Percentiles rank a stretch among this genome's conserved stretches.
Conservation (phyloP, 2,113 vertebrate genomes). For the Lamprologus speciosus region DNA sequence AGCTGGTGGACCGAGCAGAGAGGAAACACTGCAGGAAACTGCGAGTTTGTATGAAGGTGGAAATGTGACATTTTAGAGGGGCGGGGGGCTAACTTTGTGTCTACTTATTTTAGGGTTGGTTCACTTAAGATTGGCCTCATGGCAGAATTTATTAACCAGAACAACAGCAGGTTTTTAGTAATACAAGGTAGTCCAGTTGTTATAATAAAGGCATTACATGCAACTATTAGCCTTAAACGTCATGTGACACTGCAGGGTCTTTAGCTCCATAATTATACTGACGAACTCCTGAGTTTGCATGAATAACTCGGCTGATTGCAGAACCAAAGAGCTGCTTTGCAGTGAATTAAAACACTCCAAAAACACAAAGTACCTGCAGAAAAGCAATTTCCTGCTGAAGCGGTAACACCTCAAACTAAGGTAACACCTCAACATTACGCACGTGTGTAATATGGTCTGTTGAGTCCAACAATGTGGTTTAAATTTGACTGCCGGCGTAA, state of each 20-base stretch:
- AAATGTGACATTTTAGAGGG: not conserved
- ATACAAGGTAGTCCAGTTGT: rapidly evolving
- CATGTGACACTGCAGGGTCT: not conserved
- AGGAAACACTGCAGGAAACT: not conserved
- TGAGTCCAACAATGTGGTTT: not conserved
- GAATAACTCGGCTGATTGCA: not conserved
- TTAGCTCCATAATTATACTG: not conserved
- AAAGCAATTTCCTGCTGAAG: constrained; percentile 50
- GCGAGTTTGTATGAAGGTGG: not conserved
- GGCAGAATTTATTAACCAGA: not conserved
- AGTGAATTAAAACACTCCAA: not conserved
- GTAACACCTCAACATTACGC: constrained; percentile 18
- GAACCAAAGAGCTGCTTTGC: not conserved
- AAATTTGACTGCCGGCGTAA: not conserved
- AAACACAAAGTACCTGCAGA: constrained; percentile 5
- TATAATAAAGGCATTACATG: not conserved
- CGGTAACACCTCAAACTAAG: constrained; percentile 24
- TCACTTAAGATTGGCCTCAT: not conserved
- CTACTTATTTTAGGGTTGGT: not conserved
- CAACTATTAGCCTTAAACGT: not conserved
- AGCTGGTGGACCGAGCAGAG: not conserved
- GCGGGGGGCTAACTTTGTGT: not conserved
- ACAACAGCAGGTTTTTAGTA: not conserved
- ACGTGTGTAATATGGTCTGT: not conserved
- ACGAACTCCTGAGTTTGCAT: not conserved